These are phyloP conservation scores for Micronisus gabar DNA, from an alignment of 2,113 vertebrate genomes.

Conservation along the genomic window DNA sequence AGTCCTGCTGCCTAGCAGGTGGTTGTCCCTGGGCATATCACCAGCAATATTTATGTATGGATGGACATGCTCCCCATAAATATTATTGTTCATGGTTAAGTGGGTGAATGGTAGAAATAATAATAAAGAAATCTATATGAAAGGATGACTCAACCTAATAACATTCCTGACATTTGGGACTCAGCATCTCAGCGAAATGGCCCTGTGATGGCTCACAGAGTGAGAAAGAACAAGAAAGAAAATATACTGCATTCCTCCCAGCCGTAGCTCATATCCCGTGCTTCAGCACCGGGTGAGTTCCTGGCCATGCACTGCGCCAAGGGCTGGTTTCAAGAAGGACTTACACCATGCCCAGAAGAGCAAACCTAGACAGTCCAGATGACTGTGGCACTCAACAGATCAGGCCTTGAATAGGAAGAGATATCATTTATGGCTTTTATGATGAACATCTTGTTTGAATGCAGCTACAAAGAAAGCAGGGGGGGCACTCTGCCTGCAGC, in stretches of 20 bases:
- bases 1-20: not conserved
- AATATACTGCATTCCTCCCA: accelerated
- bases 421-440: not conserved
- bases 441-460: not conserved
- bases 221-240: not conserved
- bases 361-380: not conserved
- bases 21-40: not conserved
- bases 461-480: not conserved
- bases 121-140: not conserved
- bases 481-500: not conserved
- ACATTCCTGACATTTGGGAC: not conserved
- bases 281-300: not conserved
- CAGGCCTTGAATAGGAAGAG: not conserved
- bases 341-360: not conserved
- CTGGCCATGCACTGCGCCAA: accelerated
- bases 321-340: not conserved
- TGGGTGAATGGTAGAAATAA: not conserved
- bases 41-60: not conserved
- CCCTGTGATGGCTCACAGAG: not conserved
- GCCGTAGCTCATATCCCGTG: not conserved
- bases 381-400: not conserved
- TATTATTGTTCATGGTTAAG: not conserved
- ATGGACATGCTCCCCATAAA: not conserved
- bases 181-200: not conserved
- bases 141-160: not conserved